Conservation (phyloP, 2,113 vertebrate species). For the Herpetotheres cachinnans region DNA sequence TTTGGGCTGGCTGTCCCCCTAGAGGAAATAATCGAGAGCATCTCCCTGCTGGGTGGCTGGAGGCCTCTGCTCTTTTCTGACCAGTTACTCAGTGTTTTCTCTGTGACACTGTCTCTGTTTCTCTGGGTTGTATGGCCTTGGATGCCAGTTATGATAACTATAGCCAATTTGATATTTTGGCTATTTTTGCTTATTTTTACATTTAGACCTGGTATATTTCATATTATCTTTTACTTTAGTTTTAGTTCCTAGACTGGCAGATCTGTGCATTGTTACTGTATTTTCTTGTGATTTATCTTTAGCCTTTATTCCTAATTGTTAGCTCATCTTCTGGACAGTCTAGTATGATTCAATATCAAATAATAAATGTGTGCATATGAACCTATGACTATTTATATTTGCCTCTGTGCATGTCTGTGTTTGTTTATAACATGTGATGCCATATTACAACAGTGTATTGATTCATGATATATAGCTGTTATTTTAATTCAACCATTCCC, state of each 20-base stretch:
- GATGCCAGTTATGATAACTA: background rate
- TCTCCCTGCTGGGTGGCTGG: background rate
- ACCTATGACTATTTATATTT: background rate
- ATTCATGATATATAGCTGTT: background rate
- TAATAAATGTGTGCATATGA: background rate
- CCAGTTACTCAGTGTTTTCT: background rate
- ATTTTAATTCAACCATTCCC: background rate
- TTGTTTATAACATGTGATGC: background rate
- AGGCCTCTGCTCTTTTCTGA: background rate
- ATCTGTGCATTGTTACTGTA: background rate
- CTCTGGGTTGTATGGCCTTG: background rate
- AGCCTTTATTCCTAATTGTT: background rate
- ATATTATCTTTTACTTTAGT: background rate
- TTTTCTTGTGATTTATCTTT: background rate
- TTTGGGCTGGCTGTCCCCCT: background rate
- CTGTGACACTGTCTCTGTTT: background rate
- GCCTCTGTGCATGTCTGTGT: background rate
- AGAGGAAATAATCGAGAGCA: background rate
- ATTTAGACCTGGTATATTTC: background rate
- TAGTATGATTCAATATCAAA: background rate
- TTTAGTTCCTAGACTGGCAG: background rate
- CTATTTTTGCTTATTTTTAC: background rate
- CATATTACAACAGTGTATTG: background rate
- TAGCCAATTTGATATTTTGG: background rate
- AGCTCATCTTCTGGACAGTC: background rate